phyloP scores from a whole-genome alignment of 2,797 vertebrate genomes.

The Sebastes cheni region DNA sequence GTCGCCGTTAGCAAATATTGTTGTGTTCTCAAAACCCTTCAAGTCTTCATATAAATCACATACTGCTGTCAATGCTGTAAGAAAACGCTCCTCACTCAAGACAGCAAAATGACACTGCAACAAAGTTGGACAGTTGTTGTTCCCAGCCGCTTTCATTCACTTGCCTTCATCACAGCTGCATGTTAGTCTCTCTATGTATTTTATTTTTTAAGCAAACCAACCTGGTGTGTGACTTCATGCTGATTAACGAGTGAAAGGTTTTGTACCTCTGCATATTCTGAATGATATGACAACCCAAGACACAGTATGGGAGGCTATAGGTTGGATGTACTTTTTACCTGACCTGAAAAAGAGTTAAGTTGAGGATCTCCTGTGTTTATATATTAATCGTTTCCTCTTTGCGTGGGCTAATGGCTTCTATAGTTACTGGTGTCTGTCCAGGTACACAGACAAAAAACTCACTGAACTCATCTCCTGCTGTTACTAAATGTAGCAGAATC shows the following conservation, averaged over 20 bases:
- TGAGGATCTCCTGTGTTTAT: no score
- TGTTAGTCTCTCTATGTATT: background rate
- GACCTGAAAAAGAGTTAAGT: no score
- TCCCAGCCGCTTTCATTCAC: background rate
- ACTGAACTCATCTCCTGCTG: background rate
- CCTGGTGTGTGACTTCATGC: background rate
- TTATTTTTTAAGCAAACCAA: background rate
- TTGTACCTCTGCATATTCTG: background rate
- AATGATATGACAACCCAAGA: background rate
- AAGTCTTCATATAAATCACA: background rate
- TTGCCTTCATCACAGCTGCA: background rate
- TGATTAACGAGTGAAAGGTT: background rate
- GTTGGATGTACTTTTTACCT: background rate
- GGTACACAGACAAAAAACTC: background rate
- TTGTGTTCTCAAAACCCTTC: background rate
- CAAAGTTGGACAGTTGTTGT: background rate
- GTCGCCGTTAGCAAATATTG: background rate
- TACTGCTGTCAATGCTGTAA: background rate
- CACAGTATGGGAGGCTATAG: background rate
- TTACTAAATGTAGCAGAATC: background rate
- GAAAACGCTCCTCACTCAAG: background rate
- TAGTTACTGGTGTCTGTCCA: no score
- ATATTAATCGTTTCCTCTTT: accelerated
- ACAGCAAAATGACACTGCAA: background rate
- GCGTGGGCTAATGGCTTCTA: no score